Conservation (phyloP, 2,888 invertebrate genomes). For the Antitype chi region DNA sequence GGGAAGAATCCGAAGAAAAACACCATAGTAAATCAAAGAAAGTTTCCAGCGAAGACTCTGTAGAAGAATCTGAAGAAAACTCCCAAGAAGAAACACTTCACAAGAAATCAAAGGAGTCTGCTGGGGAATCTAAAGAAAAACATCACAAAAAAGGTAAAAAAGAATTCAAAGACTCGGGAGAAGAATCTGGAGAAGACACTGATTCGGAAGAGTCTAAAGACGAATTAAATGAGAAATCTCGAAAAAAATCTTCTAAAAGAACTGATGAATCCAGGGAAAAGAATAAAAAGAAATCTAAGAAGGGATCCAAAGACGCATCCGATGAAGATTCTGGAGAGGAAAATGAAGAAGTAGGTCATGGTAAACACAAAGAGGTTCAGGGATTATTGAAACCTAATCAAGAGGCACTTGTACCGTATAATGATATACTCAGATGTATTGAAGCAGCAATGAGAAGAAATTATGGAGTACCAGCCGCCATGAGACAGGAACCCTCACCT, state of each 20-base stretch:
- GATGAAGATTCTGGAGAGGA: conserved; percentile 24
- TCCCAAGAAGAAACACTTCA: conserved; percentile 2
- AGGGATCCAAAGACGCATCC: conserved; percentile 26
- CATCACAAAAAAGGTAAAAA: conserved; percentile 9
- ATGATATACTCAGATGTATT: conserved; percentile 82
- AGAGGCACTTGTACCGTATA: conserved; percentile 71
- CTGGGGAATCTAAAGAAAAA: conserved; percentile 46
- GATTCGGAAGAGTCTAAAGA: conserved; percentile 35
- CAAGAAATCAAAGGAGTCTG: conserved; percentile 7
- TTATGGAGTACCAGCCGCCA: conserved; percentile 56
- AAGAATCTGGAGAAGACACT: conserved; percentile 15
- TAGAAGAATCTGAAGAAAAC: conserved; percentile 41
- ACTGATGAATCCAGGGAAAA: conserved; percentile 17
- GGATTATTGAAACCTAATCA: conserved; percentile 55
- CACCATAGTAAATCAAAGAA: background rate
- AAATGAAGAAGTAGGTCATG: conserved; percentile 22
- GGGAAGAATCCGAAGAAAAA: background rate
- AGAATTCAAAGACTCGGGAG: conserved; percentile 19
- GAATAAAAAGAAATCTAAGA: conserved; percentile 9
- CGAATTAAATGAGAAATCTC: conserved; percentile 25
- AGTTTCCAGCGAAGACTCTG: background rate
- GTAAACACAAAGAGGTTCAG: conserved; percentile 42
- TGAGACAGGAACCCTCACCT: conserved; percentile 73
- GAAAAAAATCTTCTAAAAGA: conserved; percentile 15
- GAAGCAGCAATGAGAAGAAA: conserved; percentile 74